These are phyloP conservation scores for Crypturellus tataupa DNA, from an alignment of 2,797 vertebrate species.

Conservation along the genomic window DNA sequence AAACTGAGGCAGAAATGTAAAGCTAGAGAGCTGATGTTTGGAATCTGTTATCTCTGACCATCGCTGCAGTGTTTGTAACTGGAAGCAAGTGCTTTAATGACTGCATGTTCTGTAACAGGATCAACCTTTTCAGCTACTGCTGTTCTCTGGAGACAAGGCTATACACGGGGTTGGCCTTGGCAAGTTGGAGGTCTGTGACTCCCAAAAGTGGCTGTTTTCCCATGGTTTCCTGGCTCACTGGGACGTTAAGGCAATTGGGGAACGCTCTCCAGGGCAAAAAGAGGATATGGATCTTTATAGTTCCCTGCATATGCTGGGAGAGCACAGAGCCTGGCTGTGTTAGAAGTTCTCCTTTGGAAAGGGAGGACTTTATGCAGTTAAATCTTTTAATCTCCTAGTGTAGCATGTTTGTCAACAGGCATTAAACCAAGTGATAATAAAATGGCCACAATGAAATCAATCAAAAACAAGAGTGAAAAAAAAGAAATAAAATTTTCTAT, in stretches of 20 bases:
- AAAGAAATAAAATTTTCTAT: neutral
- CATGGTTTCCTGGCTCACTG: neutral
- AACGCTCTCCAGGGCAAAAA: accelerated
- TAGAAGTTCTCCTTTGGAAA: neutral
- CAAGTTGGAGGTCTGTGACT: neutral
- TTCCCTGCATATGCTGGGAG: neutral
- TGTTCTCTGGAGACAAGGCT: neutral
- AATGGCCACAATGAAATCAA: neutral
- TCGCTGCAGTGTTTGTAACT: neutral
- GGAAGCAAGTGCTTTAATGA: neutral
- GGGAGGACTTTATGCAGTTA: neutral
- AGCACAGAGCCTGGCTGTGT: neutral
- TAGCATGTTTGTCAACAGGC: neutral
- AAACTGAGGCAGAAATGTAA: neutral
- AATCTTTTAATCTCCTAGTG: neutral
- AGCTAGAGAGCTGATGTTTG: accelerated
- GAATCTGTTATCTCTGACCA: accelerated
- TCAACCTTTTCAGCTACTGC: accelerated
- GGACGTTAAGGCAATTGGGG: neutral
- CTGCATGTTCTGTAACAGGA: neutral
- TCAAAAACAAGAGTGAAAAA: neutral
- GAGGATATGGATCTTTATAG: neutral
- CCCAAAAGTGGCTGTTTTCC: neutral
- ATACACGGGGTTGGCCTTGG: neutral
- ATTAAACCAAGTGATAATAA: neutral